Evolutionary conservation across 2,113 vertebrate species (phyloP), one percentile per base, ranked within the genome.

Genomic region (Oenanthe melanoleuca): DNA sequence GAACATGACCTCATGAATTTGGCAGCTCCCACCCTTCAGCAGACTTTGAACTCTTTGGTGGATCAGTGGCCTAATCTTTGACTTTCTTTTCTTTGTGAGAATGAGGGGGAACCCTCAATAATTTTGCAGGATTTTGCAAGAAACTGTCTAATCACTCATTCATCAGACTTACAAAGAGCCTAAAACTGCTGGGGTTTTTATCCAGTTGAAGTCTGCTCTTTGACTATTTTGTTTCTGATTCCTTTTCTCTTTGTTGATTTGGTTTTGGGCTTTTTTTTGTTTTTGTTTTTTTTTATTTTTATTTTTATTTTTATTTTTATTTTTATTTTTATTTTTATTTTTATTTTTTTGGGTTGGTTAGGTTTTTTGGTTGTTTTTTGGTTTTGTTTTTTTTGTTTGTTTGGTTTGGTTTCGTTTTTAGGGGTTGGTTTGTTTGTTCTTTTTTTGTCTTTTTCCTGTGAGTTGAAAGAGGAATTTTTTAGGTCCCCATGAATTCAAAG

Each of bases 1-100:
- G 64, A 86, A 86, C 11, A 79, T 84, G 96, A 92, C 61, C 72
- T 93, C 84, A 67, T 52, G 53, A 80, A 95, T 89, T 65, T 88
- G 93, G 89, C 84, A 78, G 78, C 90, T 95, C 96, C 64, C 61
- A 85, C 34, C 74, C 69, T 91, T 92, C 69, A 59, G 34, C 53
- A 64, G 45, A 64, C 66, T 52, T 95, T 87, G 77, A 94, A 84
- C 40, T 65, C 31, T 79, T 66, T 33, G 80, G 72, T 70, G 66
- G 44, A 92, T 69, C 69, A 25, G 57, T 22, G 25, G 60, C 20
- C 87, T 88, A 94, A 87, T 86, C 77, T 85, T 52, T 61, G 64
- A 44, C 24, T 93, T 80, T 50, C 16, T 57, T 53, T 82, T 88
- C 45, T 13, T 45, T 72, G 59, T 61, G 69, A 44, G 20, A 71